A percentile compares a stretch with the other conserved stretches of the same genome.
Conservation (phyloP, 2,113 vertebrate genomes). For the Malurus elegans region DNA sequence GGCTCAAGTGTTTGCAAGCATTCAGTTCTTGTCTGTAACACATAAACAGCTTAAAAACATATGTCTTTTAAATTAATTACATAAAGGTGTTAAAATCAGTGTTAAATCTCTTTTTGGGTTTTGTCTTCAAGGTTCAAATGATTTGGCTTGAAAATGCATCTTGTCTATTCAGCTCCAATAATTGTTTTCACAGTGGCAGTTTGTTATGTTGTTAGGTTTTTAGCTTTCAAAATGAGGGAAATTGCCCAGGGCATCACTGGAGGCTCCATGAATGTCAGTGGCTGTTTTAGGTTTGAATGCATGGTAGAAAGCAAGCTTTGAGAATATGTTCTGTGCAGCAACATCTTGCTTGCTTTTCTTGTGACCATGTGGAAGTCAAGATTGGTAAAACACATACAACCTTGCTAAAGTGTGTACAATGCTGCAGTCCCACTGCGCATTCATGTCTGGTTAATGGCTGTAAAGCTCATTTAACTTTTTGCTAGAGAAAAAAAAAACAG, state of each 20-base stretch:
- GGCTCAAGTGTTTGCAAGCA: neutral
- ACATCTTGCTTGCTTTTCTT: neutral
- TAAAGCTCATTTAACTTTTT: neutral
- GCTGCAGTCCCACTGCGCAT: neutral
- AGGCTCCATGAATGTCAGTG: neutral
- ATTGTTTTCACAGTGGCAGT: neutral
- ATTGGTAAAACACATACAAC: accelerated
- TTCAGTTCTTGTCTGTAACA: neutral
- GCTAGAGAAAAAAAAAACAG: neutral
- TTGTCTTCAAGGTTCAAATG: neutral
- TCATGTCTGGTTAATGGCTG: neutral
- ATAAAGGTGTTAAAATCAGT: neutral
- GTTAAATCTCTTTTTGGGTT: neutral
- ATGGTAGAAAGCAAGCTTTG: neutral
- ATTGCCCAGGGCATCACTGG: neutral
- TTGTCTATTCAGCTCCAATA: neutral
- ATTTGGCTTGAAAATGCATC: neutral
- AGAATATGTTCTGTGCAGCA: neutral
- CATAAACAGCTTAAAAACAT: neutral
- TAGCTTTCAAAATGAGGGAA: conserved; percentile 5
- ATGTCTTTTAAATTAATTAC: neutral
- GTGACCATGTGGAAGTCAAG: neutral
- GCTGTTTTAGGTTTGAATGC: neutral
- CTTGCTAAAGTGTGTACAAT: neutral
- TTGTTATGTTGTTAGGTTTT: neutral